A percentile compares a stretch with the other conserved stretches of the same genome.
phyloP scores from a whole-genome alignment of 2,888 invertebrate species.

The Agriotes lineatus region DNA sequence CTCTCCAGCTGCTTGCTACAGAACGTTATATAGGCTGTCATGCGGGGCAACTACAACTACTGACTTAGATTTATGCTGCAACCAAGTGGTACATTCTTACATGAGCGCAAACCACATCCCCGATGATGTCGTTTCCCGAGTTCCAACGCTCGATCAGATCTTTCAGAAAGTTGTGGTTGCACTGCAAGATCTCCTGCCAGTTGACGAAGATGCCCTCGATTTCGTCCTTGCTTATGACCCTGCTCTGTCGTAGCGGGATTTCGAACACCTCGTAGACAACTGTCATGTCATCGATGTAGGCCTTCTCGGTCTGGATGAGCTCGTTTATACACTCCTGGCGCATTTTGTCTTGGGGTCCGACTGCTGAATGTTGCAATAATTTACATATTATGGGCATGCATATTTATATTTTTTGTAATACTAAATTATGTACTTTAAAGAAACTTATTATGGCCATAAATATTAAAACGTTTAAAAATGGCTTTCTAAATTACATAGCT shows the following conservation, averaged over 20 bases:
- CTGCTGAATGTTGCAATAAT: too few species aligned
- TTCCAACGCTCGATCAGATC: slow-evolving; percentile 59
- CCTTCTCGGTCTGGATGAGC: slow-evolving; percentile 79
- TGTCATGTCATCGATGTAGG: slow-evolving; percentile 79
- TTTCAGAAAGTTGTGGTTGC: slow-evolving; percentile 73
- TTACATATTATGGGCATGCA: too few species aligned
- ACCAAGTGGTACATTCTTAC: too few species aligned
- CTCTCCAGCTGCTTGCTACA: slow-evolving; percentile 81
- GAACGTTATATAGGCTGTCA: slow-evolving; percentile 80
- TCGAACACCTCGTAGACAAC: slow-evolving; percentile 77
- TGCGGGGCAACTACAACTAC: slow-evolving; percentile 58
- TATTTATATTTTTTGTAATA: too few species aligned
- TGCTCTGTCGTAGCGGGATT: slow-evolving; percentile 72
- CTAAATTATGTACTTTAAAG: too few species aligned
- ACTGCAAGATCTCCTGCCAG: slow-evolving; percentile 79
- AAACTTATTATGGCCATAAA: too few species aligned
- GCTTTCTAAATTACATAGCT: too few species aligned
- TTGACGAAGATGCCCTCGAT: slow-evolving; percentile 79
- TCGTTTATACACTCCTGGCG: slow-evolving; percentile 78
- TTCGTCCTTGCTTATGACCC: slow-evolving; percentile 72
- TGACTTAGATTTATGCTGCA: too few species aligned
- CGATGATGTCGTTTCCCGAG: slow-evolving; percentile 72
- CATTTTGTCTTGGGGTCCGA: slow-evolving; percentile 69
- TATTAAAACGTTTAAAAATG: too few species aligned
- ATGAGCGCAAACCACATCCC: slow-evolving; percentile 79